Evolutionary conservation across 2,888 invertebrate genomes (phyloP), one percentile per base, ranked within the genome.

Genomic region (Amiota mariae): DNA sequence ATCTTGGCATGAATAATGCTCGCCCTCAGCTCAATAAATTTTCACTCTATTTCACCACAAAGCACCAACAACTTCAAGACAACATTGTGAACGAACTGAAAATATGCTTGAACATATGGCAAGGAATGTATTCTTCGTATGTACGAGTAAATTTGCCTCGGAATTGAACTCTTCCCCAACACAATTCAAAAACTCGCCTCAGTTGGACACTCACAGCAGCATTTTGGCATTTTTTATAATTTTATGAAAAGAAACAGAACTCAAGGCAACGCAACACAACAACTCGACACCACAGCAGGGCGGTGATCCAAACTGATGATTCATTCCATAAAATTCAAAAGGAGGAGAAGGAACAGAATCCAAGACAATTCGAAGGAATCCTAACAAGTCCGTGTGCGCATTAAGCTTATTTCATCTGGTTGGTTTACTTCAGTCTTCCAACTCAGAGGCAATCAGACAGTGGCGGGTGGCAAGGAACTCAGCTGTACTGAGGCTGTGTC

Each of bases 1-100:
- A 12, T 20, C 12, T 64, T 10, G 18, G 85, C 88, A 87, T 88
- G 88, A 88, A 88, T 88, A 88, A 88, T 88, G 88, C 83, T 86
- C 86, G 85, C 88, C 88, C 86, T 84, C 85, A 86, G 87, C 86
- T 88, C 84, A 87, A 88, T 88, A 88, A 88, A 88, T 88, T 87
- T 88, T 84, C 86, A 87, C 87, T 87, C 85, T 83, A 36, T 85
- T 81, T 81, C 81, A 81, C 85, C 36, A 67, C 70, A 70, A 66
- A 76, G 54, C 24, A 49, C 64, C 57, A 77, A 59, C 59, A 83
- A 82, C 84, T 85, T 82, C 81, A 80, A 86, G 36, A 85, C 85
- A 85, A 82, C 84, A 59, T 83, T 81, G 78, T 80, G 77, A 75
- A 61, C 56, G 67, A 54, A 70, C 72, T 10, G 61, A 18, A 59